Evolutionary conservation across 2,888 invertebrate genomes (phyloP), one percentile per base, ranked within the genome.

Genomic region (Apeira syringaria): DNA sequence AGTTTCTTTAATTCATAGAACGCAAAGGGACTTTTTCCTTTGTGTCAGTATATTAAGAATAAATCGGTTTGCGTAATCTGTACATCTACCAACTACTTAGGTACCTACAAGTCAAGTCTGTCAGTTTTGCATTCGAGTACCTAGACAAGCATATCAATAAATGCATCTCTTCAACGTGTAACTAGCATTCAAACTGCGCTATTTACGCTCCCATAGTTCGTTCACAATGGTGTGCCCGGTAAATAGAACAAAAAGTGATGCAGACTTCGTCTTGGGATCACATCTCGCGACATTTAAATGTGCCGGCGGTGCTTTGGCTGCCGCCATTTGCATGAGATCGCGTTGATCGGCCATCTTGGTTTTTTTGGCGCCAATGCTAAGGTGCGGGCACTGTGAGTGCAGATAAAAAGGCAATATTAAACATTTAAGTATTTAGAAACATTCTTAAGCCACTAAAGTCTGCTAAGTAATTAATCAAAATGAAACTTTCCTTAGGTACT

Each of bases 261-360:
- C 30, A 35, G 15, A 53, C 64, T 65, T 62, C 70, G 65, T 75
- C 80, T 74, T 64, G 27, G 51, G 51, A 54, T 56, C 48, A 33
- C 54, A 58, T 53, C 69, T 69, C 58, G 76, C 74, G 84, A 86
- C 85, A 83, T 84, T 81, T 80, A 82, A 85, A 86, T 84, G 80
- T 72, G 80, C 68, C 62, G 82, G 82, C 85, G 85, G 83, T 72
- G 71, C 84, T 77, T 86, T 87, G 80, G 75, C 70, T 59, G 52
- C 68, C 67, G 72, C 74, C 78, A 86, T 87, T 87, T 86, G 86
- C 87, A 86, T 86, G 71, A 75, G 78, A 80, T 81, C 80, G 82
- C 80, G 80, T 75, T 74, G 81, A 78, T 76, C 82, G 67, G 73
- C 74, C 80, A 74, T 80, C 68, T 80, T 83, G 69, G 25, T 68